Conservation (phyloP, 2,113 vertebrate genomes). For the Cricetomys ansorgei region DNA sequence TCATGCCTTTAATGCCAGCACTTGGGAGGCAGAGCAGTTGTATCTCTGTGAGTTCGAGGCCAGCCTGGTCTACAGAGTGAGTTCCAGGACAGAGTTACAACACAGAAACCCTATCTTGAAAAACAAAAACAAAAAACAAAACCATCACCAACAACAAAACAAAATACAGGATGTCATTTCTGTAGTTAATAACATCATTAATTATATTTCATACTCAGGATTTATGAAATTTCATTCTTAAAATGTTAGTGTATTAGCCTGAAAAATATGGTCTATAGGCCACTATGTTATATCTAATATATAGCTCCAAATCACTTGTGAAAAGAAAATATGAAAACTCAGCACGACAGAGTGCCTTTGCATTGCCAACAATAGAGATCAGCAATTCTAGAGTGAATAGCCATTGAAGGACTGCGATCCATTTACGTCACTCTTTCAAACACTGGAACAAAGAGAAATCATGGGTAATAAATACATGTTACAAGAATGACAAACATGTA, state of each 20-base stretch:
- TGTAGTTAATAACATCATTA: conserved; percentile 33
- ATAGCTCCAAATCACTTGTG: conserved; percentile 59
- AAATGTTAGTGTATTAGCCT: conserved; percentile 49
- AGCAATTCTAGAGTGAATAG: conserved; percentile 72
- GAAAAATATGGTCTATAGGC: conserved; percentile 48
- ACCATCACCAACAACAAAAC: too few relatives aligned
- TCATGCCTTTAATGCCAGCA: too few relatives aligned
- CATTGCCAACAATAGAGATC: conserved; percentile 72
- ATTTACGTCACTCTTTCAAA: conserved; percentile 67
- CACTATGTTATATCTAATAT: conserved; percentile 70
- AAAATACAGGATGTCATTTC: neutral
- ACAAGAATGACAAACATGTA: conserved; percentile 80
- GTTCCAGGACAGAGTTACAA: too few relatives aligned
- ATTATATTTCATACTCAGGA: conserved; percentile 58
- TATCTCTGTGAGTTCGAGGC: too few relatives aligned
- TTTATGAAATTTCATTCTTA: conserved; percentile 3
- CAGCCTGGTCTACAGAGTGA: too few relatives aligned
- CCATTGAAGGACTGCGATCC: conserved; percentile 72
- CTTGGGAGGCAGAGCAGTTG: too few relatives aligned
- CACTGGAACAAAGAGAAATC: conserved; percentile 75
- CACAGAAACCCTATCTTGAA: too few relatives aligned
- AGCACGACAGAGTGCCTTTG: conserved; percentile 61
- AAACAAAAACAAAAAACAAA: too few relatives aligned
- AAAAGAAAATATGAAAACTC: conserved; percentile 71
- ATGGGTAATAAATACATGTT: conserved; percentile 74